Evolutionary conservation across 2,113 vertebrate species (phyloP), one percentile per base, ranked within the genome.

Genomic region (Apaloderma vittatum): DNA sequence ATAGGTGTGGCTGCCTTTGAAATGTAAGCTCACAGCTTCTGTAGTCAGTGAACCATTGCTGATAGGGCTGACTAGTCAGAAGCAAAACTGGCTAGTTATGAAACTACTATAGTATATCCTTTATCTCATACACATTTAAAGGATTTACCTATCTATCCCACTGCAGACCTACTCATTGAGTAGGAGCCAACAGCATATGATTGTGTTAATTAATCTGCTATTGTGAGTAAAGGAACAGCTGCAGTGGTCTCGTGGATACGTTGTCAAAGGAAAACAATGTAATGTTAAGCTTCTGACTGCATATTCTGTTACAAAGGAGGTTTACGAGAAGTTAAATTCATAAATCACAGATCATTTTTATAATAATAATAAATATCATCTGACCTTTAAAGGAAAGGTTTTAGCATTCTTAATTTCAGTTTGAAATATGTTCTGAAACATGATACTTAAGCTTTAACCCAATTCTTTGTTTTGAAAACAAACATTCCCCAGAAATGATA

Each of bases 191-290:
- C 98, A 98, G 99, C 99, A 98, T 99, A 99, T 98, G 99, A 99
- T 99, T 99, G 99, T 99, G 99, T 99, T 99, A 99, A 99, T 99
- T 99, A 99, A 99, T 99, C 99, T 99, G 99, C 99, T 99, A 99
- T 99, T 99, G 99, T 99, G 99, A 99, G 99, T 99, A 97, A 98
- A 99, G 99, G 99, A 99, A 99, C 99, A 99, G 99, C 99, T 99
- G 99, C 99, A 98, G 98, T 98, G 98, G 99, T 99, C 99, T 99
- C 98, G 98, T 98, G 99, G 99, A 99, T 98, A 98, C 98, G 99
- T 99, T 99, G 99, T 99, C 99, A 99, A 99, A 99, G 99, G 99
- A 99, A 99, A 99, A 99, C 99, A 99, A 99, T 99, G 99, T 99
- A 97, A 99, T 99, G 99, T 99, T 99, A 99, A 99, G 99, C 99